These are phyloP conservation scores for Phodopus roborovskii DNA, from an alignment of 2,113 vertebrate species.

Conservation along the genomic window DNA sequence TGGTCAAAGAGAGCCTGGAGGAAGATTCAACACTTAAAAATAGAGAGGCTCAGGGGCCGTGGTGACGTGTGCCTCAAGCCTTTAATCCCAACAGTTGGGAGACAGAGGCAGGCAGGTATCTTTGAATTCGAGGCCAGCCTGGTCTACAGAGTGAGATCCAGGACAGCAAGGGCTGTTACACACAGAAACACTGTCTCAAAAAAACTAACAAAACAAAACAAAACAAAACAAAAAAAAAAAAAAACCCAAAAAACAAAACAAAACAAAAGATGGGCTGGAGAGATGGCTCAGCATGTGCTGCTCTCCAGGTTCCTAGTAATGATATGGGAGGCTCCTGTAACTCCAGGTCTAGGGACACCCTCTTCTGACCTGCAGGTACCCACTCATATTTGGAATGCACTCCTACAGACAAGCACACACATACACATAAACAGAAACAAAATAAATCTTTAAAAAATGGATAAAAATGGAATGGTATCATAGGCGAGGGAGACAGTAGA, in stretches of 20 bases:
- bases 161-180: too few relatives aligned
- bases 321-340: neutral
- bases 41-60: neutral
- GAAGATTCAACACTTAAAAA: neutral
- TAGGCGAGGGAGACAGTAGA: neutral
- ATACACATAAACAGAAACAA: neutral
- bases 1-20: neutral
- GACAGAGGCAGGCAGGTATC: too few relatives aligned
- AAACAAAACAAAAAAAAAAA: too few relatives aligned
- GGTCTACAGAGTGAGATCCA: too few relatives aligned
- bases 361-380: neutral
- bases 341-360: neutral
- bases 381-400: neutral
- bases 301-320: too few relatives aligned
- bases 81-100: too few relatives aligned
- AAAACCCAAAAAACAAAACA: too few relatives aligned
- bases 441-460: neutral
- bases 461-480: neutral
- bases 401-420: neutral
- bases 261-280: neutral
- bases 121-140: too few relatives aligned
- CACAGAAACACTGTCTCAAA: too few relatives aligned
- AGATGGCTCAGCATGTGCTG: neutral
- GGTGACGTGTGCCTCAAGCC: too few relatives aligned
- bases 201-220: too few relatives aligned